phyloP scores from a whole-genome alignment of 2,888 invertebrate genomes.

The Sinhomidia bicolor region DNA sequence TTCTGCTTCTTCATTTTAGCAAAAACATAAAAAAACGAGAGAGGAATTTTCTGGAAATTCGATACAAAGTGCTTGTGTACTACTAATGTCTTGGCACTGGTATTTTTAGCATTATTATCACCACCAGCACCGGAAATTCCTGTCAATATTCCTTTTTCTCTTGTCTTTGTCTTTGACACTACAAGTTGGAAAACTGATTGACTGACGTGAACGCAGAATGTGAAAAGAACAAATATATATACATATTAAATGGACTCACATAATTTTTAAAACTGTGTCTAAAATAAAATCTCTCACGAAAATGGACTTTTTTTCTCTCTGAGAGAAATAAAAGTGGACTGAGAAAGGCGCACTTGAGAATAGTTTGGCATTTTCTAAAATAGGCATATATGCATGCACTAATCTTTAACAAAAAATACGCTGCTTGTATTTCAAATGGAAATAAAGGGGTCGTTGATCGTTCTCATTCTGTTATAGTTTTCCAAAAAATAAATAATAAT shows the following conservation, averaged over 20 bases:
- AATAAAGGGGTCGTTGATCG: not conserved
- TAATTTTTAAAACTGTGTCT: not conserved
- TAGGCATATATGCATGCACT: too few species aligned
- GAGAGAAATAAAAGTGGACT: too few species aligned
- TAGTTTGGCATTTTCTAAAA: too few species aligned
- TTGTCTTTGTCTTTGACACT: constrained; percentile 1
- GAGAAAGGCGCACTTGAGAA: too few species aligned
- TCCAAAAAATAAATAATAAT: too few species aligned
- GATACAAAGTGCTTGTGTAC: not conserved
- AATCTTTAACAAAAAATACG: too few species aligned
- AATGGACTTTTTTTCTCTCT: too few species aligned
- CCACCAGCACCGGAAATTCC: not conserved
- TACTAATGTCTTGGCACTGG: not conserved
- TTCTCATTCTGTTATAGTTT: too few species aligned
- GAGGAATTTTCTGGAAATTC: not conserved
- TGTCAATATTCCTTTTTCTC: not conserved
- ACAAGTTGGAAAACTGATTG: too few species aligned
- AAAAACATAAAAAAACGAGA: not conserved
- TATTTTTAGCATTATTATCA: not conserved
- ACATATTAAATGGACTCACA: not conserved
- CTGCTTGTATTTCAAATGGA: too few species aligned
- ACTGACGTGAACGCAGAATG: not conserved
- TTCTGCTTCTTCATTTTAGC: not conserved
- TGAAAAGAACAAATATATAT: not conserved
- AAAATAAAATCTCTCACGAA: not conserved